phyloP scores from a whole-genome alignment of 2,888 invertebrate species.

The Thymelicus sylvestris region DNA sequence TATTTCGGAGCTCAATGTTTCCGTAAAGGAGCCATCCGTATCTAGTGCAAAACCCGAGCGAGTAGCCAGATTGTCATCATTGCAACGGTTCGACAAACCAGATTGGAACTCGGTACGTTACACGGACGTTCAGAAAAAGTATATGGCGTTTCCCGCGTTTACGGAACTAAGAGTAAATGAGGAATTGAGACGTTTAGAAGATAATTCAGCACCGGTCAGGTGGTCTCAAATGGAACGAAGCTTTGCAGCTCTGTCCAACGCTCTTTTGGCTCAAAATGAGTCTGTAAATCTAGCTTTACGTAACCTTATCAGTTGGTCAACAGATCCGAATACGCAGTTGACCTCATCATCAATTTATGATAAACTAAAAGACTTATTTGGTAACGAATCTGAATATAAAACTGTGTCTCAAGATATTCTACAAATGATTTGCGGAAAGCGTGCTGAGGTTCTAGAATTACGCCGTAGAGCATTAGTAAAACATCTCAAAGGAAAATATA shows the following conservation, averaged over 20 bases:
- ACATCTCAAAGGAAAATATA: too few relatives aligned
- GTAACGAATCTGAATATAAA: too few relatives aligned
- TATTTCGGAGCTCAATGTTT: constrained; percentile 3
- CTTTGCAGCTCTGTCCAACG: constrained; percentile 41
- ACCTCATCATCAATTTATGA: constrained; percentile 32
- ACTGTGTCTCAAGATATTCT: constrained; percentile 37
- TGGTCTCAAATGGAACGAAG: constrained; percentile 41
- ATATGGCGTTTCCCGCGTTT: constrained; percentile 40
- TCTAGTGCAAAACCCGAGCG: constrained; percentile 30
- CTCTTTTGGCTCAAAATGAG: constrained; percentile 41
- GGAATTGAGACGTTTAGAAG: constrained; percentile 36
- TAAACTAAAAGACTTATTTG: constrained; percentile 38
- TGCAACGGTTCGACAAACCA: constrained; percentile 34
- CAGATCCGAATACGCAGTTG: constrained; percentile 5
- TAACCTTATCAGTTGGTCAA: constrained; percentile 35
- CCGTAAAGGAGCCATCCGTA: constrained; percentile 24
- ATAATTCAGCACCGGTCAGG: constrained; percentile 9
- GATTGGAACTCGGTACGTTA: constrained; percentile 41
- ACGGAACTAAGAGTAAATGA: constrained; percentile 41
- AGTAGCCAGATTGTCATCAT: constrained; percentile 23
- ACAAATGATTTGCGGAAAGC: constrained; percentile 1
- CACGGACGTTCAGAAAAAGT: constrained; percentile 39
- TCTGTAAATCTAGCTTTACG: constrained; percentile 32
- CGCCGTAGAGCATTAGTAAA: constrained; percentile 3
- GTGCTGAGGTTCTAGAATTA: too few relatives aligned